These are phyloP conservation scores for Pheosia gnoma DNA, from an alignment of 2,888 invertebrate genomes.

Conservation along the genomic window DNA sequence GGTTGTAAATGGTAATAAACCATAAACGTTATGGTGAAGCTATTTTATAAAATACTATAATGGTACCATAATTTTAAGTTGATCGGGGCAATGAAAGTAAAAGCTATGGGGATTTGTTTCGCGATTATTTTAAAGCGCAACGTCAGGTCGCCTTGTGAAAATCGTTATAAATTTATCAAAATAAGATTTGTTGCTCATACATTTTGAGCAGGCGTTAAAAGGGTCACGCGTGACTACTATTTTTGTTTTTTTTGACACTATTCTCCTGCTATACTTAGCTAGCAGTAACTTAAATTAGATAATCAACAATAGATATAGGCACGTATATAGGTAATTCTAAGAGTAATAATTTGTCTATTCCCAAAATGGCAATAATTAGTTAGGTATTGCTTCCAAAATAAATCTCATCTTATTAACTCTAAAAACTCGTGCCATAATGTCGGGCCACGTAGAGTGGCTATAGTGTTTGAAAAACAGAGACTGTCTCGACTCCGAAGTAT, in stretches of 20 bases:
- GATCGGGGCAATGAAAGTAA: not conserved
- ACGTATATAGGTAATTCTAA: too few species aligned
- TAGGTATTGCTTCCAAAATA: not conserved
- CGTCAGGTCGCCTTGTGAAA: not conserved
- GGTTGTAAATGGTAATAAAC: constrained; percentile 5
- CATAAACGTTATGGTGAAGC: constrained; percentile 4
- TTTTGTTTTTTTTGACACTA: too few species aligned
- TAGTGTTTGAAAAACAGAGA: constrained; percentile 50
- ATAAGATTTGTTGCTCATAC: not conserved
- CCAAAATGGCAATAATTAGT: too few species aligned
- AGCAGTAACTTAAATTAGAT: too few species aligned
- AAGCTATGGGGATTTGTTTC: not conserved
- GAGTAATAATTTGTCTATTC: too few species aligned
- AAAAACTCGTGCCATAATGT: constrained; percentile 30
- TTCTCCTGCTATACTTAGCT: too few species aligned
- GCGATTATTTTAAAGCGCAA: not conserved
- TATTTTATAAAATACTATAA: constrained; percentile 4
- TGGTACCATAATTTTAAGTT: not conserved
- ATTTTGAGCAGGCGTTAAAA: not conserved
- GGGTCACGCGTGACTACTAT: not conserved
- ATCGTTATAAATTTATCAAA: not conserved
- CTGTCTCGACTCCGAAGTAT: constrained; percentile 59
- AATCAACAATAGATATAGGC: too few species aligned
- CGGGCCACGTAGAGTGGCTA: constrained; percentile 33
- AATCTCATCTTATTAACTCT: constrained; percentile 25